Base-by-base conservation (phyloP, 2,888 invertebrate species). In the Argyresthia goedartella region DNA sequence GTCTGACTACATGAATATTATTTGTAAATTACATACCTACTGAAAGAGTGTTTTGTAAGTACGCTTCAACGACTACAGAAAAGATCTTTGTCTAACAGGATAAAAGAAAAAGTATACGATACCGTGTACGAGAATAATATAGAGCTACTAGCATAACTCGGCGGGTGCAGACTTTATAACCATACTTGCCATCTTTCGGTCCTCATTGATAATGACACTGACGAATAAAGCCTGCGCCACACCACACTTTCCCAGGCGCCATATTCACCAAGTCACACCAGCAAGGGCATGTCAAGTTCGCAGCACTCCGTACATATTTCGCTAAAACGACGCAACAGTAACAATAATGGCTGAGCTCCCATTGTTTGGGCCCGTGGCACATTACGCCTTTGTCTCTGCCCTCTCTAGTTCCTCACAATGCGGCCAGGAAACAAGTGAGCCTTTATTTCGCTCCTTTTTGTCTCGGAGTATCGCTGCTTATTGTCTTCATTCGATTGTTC, bases 401-500 rank as follows among this genome's bases (percentile, higher is more conserved):
- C 85, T 86, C 85, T 81, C 81, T 79, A 81, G 82, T 78, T 81
- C 81, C 82, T 85, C 81, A 86, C 86, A 86, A 86, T 86, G 85
- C 85, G 85, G 86, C 85, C 84, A 86, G 86, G 85, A 86, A 87
- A 87, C 87, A 87, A 87, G 86, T 86, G 87, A 87, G 86, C 87
- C 87, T 87, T 87, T 87, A 87, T 87, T 87, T 86, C 85, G 86
- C 84, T 82, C 85, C 87, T 87, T 87, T 87, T 87, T 87, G 87
- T 87, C 87, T 87, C 86, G 81, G 86, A 87, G 87, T 87, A 87
- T 87, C 87, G 87, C 84, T 86, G 86, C 84, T 87, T 87, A 87
- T 87, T 87, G 87, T 87, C 87, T 87, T 86, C 87, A 87, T 87
- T 87, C 87, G 87, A 87, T 87, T 87, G 87, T 87, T 87, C 87